phyloP scores from a whole-genome alignment of 37 sponge, comb jelly and placozoan species.

The Chondrilla cf. caribensis region DNA sequence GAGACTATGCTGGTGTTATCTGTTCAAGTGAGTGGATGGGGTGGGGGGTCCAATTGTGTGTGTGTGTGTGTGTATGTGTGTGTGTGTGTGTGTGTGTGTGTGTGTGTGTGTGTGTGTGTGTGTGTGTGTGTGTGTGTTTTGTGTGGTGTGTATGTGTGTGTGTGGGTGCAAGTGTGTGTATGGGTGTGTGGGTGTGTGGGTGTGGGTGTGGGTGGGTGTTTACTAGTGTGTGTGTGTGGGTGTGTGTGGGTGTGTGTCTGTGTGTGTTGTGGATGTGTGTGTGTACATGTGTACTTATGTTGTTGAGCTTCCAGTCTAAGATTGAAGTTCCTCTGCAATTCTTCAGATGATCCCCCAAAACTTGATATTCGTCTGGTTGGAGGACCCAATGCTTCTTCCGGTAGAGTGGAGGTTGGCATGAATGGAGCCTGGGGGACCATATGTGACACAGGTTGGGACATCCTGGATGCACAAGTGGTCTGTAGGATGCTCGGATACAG shows the following conservation, averaged over 20 bases:
- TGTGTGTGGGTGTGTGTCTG: too few relatives aligned
- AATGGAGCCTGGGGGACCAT: conserved; percentile 28
- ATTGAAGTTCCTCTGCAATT: too few relatives aligned
- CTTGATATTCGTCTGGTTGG: conserved; percentile 4
- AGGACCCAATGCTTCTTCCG: not conserved
- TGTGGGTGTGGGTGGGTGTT: not conserved
- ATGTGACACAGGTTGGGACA: conserved; percentile 7
- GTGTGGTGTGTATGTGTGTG: too few relatives aligned
- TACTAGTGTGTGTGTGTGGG: too few relatives aligned
- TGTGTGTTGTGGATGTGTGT: not conserved
- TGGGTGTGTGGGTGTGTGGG: too few relatives aligned
- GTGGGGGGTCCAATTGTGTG: not conserved
- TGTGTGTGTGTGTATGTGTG: conserved; percentile 22
- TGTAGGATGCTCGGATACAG: conserved; percentile 5
- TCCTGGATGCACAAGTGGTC: conserved; percentile 7
- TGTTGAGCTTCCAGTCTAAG: not conserved
- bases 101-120: conserved; percentile 9
- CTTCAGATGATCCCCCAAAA: not conserved
- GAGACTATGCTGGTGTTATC: not conserved
- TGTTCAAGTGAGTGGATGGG: not conserved
- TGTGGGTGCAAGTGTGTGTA: too few relatives aligned
- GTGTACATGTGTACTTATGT: not conserved
- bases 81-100: conserved; percentile 45
- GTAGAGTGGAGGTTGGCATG: conserved; percentile 12
- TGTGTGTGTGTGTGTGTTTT: not conserved